Percentiles rank a stretch among this genome's conserved stretches.
Evolutionary conservation across 2,113 vertebrate genomes (phyloP).

Genomic region (Brienomyrus brachyistius): DNA sequence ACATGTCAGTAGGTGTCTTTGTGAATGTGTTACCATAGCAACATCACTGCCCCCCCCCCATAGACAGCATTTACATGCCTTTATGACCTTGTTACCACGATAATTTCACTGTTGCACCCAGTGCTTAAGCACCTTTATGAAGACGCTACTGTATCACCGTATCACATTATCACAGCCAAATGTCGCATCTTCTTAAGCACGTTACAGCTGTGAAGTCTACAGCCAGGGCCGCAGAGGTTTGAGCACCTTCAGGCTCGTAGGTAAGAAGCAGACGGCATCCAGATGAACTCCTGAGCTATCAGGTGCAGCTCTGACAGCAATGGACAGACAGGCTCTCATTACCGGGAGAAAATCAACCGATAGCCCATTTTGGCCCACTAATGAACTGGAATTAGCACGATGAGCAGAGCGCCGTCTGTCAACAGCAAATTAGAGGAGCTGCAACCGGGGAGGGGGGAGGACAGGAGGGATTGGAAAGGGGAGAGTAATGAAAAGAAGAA

Average conservation of each 20-base stretch:
- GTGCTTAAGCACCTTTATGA: not conserved
- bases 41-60: not conserved
- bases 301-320: not conserved
- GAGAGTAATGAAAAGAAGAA: not conserved
- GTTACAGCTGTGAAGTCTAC: not conserved
- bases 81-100: not conserved
- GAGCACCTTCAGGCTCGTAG: not conserved
- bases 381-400: constrained; percentile 12
- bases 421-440: not conserved
- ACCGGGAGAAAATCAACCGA: not conserved
- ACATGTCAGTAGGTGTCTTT: not conserved
- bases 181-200: not conserved
- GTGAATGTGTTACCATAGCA: not conserved
- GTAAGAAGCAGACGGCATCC: not conserved
- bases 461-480: not conserved
- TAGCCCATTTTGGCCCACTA: not conserved
- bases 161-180: not conserved
- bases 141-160: not conserved
- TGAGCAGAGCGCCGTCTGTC: not conserved
- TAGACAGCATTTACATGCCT: not conserved
- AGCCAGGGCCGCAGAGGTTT: not conserved
- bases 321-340: not conserved
- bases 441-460: not conserved
- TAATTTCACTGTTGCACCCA: not conserved
- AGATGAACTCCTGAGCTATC: not conserved